Evolutionary conservation across 1,140 invertebrate genomes (phyloP).

Genomic region (Tetraneura akinire): DNA sequence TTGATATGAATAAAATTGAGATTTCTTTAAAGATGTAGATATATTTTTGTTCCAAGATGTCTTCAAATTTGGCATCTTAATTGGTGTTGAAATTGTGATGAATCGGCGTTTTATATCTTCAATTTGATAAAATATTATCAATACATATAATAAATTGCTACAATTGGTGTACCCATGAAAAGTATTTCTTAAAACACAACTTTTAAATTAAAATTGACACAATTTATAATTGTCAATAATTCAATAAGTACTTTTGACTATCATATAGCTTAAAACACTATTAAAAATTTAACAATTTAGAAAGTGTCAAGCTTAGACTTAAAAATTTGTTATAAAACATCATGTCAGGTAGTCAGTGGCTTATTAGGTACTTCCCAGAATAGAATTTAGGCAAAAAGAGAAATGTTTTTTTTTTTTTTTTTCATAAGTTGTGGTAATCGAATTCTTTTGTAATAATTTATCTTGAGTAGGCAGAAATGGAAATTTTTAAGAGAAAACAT

Average conservation of each 20-base stretch:
- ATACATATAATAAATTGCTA: constrained; percentile 12
- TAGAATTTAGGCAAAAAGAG: constrained; percentile 32
- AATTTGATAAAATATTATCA: not conserved
- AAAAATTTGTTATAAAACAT: constrained; percentile 9
- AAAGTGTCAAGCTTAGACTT: constrained; percentile 5
- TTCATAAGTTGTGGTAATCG: constrained; percentile 28
- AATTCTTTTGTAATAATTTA: constrained; percentile 42
- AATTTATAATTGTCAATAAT: constrained; percentile 9
- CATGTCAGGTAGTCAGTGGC: constrained; percentile 24
- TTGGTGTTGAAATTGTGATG: too few relatives aligned
- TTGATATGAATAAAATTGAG: not conserved
- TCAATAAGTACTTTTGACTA: constrained; percentile 21
- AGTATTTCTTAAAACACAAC: constrained; percentile 25
- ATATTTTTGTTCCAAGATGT: constrained; percentile 10
- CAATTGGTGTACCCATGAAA: constrained; percentile 42
- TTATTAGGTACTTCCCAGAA: constrained; percentile 3
- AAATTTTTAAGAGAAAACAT: constrained; percentile 49
- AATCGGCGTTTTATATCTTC: too few relatives aligned
- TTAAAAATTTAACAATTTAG: constrained; percentile 8
- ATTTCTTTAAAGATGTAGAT: not conserved
- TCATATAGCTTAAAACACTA: constrained; percentile 5
- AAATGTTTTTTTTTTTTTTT: too few relatives aligned
- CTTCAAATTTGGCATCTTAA: not conserved
- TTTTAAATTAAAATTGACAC: not conserved
- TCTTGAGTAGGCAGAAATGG: constrained; percentile 48